Conservation (phyloP, 1,140 invertebrate species). For the Ceratina japonica region DNA sequence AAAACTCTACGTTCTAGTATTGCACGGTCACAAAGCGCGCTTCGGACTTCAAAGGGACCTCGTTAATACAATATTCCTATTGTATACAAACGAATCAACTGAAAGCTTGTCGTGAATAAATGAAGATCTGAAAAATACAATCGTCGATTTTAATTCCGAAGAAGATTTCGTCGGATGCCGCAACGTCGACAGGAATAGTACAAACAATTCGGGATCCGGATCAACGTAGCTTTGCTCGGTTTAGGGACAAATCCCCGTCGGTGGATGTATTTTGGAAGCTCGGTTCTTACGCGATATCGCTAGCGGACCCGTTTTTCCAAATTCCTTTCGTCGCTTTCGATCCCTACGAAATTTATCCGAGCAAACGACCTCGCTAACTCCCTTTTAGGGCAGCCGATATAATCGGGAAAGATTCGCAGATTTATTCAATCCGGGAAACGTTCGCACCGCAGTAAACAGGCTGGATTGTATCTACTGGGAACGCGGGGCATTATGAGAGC, state of each 20-base stretch:
- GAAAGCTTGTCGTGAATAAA: too few species aligned
- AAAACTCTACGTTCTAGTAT: neutral
- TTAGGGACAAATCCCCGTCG: neutral
- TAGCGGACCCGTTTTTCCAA: neutral
- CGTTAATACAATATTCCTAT: too few species aligned
- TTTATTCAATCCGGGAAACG: neutral
- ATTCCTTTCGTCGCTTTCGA: neutral
- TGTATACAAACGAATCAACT: too few species aligned
- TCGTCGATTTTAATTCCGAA: neutral
- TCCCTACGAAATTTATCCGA: neutral
- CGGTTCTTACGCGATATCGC: neutral
- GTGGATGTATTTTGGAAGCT: constrained; percentile 7
- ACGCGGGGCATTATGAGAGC: neutral
- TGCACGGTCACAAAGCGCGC: neutral
- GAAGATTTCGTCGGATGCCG: neutral
- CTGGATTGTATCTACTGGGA: neutral
- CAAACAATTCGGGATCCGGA: neutral
- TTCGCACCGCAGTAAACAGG: neutral
- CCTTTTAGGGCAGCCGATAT: neutral
- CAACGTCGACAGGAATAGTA: neutral
- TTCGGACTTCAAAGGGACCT: neutral
- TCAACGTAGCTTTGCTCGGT: constrained; percentile 8
- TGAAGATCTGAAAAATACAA: too few species aligned
- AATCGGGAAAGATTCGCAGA: neutral
- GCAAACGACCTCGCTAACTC: neutral